These are phyloP conservation scores for Drosophila maculinotata DNA, from an alignment of 2,888 invertebrate species.

Conservation along the genomic window DNA sequence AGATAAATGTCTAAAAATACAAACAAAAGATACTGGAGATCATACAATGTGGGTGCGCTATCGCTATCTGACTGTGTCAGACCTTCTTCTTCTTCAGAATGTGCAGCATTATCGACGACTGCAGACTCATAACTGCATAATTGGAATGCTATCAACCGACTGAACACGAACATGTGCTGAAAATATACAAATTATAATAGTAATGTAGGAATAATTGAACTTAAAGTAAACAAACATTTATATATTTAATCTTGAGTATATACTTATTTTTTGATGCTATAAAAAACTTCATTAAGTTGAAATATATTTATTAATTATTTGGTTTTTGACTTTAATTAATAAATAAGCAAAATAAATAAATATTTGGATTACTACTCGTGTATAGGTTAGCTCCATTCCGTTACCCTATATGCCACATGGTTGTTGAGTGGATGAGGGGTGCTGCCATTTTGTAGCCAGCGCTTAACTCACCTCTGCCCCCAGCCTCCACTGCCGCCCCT, in stretches of 20 bases:
- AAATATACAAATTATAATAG: too few relatives aligned
- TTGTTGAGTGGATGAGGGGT: slow-evolving; percentile 6
- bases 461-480: background rate
- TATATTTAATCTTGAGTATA: too few relatives aligned
- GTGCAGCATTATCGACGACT: slow-evolving; percentile 34
- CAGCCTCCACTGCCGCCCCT: background rate
- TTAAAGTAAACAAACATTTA: too few relatives aligned
- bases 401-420: background rate
- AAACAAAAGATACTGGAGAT: slow-evolving; percentile 61
- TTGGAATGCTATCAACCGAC: slow-evolving; percentile 16
- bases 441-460: slow-evolving; percentile 59
- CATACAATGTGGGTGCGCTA: slow-evolving; percentile 58
- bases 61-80: slow-evolving; percentile 45
- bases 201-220: too few relatives aligned
- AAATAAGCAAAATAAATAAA: too few relatives aligned
- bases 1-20: slow-evolving; percentile 75
- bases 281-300: too few relatives aligned
- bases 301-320: too few relatives aligned
- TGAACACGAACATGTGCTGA: slow-evolving; percentile 3
- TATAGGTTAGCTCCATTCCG: too few relatives aligned
- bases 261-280: too few relatives aligned
- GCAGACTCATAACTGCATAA: slow-evolving; percentile 21
- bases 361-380: too few relatives aligned
- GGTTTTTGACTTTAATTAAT: too few relatives aligned
- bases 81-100: slow-evolving; percentile 27